phyloP scores from a whole-genome alignment of 2,113 vertebrate species.

The Passer montanus region DNA sequence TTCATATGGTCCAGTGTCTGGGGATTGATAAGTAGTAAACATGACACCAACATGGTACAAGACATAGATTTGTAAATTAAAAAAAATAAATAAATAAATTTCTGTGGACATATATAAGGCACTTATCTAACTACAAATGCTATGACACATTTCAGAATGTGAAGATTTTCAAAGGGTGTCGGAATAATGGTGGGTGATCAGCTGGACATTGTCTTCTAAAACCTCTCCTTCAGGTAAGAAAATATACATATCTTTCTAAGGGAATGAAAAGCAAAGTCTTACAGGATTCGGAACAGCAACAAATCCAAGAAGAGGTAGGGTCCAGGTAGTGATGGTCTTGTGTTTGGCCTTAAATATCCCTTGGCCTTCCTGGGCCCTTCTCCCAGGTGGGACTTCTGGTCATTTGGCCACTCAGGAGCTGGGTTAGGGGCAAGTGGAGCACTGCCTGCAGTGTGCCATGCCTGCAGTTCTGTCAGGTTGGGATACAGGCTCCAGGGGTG shows the following conservation, averaged over 20 bases:
- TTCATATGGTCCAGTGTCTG: not conserved
- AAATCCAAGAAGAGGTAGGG: not conserved
- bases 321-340: not conserved
- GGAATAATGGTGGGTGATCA: not conserved
- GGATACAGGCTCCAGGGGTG: not conserved
- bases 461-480: accelerated
- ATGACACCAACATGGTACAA: not conserved
- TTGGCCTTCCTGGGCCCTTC: not conserved
- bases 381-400: not conserved
- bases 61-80: not conserved
- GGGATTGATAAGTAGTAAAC: not conserved
- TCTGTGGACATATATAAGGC: not conserved
- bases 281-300: not conserved
- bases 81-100: not conserved
- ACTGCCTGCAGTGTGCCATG: too few relatives aligned
- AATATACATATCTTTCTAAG: not conserved
- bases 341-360: not conserved
- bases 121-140: not conserved
- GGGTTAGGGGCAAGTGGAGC: not conserved
- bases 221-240: not conserved
- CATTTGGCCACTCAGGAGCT: not conserved
- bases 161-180: not conserved
- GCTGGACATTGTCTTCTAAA: not conserved
- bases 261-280: not conserved
- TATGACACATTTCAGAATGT: not conserved